Base-by-base conservation (phyloP, 64 coral and sea anemone genomes). In the Dendrophyllia cribrosa region DNA sequence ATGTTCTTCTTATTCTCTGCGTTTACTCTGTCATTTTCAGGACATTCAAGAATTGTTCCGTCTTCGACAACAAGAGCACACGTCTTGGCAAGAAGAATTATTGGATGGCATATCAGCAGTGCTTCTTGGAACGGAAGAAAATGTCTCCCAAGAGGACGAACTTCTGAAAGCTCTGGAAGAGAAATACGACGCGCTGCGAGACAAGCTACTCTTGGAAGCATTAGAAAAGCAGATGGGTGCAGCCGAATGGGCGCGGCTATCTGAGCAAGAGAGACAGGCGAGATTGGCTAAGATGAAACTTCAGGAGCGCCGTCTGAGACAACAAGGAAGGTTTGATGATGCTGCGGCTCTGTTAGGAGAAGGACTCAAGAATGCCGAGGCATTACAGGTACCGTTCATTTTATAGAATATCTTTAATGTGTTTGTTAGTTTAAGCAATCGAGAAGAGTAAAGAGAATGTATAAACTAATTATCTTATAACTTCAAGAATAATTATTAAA, bases 311-410 rank as follows among this genome's bases (percentile, higher is more conserved):
- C 90, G 91, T 49, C 58, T 93, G 43, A 86, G 97, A 49, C 94
- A 96, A n/a, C 97, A 99, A 22, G 94, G 94, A 13, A 99, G 89
- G 77, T 99, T 99, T 88, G 94, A 95, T 72, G 94, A 96, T 74
- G 97, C 97, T 46, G 91, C 91, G 16, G 90, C 71, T 43, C 68
- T 96, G 72, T 61, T 99, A 8, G 97, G 94, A 91, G 97, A 99
- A 66, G 94, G 94, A 15, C 89, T 99, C 13, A 95, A 91, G 22
- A 77, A 96, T 59, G 94, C 91, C 56, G 94, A 99, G 52, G 56
- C 90, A 55, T 52, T 95, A 16, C 79, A 92, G 79, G 96, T 98
- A 87, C 46, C n/a, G 10, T 45, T 9, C 6, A 3, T 3, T 9
- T 34, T 50, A 0, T 19, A 21, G 1, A 48, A 14, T 64, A 5